Base-by-base conservation (phyloP, 2,797 vertebrate species). In the Schizopygopsis pylzovi region DNA sequence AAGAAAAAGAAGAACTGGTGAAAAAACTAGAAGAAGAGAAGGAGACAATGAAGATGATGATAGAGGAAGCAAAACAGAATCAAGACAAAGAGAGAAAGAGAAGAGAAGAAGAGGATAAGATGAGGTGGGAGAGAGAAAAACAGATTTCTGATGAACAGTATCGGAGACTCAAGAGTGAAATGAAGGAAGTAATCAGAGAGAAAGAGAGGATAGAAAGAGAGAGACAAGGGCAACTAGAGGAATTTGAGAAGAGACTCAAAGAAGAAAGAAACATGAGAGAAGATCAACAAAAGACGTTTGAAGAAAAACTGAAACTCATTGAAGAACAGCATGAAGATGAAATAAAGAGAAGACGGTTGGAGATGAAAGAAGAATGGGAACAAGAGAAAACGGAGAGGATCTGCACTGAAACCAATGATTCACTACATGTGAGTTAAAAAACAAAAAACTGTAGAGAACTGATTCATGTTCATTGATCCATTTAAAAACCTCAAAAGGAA, bases 231-330 rank as follows among this genome's bases (percentile, higher is more conserved):
- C 65, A 67, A 18, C 65, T 67, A 37, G 28, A 67, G 12, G 65
- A 37, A 8, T 18, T 67, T 37, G 65, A 67, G 16, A 67, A 37
- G 15, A 22, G 2, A 71, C 37, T 71, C 10, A 22, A 71, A 47
- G 70, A 72, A 72, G 70, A 72, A 47, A 25, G 70, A 47, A 72
- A 25, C 5, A 72, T 25, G 43, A 72, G 41, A 47, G 70, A 72
- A 72, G 70, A 47, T 1, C 70, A 72, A 72, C 70, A 72, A 72
- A 72, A 72, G 70, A 25, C 12, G 0, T 45, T 15, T 72, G 70
- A 72, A 72, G 70, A 72, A 16, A 16, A 47, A n/a, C 0, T 47
- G 6, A 47, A 16, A 45, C 22, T 47, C 6, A 2, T 47, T 45
- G 43, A 72, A 25, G 43, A 72, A 72, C 70, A 72, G 7, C 65